Percentiles rank a stretch among this genome's conserved stretches.
Conservation (phyloP, 2,797 vertebrate species). For the Tokudaia tokunoshimensis region DNA sequence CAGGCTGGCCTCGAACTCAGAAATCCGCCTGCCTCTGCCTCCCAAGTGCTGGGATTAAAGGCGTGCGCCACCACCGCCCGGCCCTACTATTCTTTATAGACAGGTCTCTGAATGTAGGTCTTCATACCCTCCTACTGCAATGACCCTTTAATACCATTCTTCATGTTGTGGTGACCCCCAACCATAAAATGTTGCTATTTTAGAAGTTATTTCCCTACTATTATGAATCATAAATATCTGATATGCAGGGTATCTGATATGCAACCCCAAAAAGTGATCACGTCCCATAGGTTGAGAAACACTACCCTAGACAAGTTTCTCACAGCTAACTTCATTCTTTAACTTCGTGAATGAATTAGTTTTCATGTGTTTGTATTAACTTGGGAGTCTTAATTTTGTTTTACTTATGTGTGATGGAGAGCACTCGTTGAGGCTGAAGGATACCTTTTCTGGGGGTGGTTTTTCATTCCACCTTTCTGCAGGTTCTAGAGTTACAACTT, state of each 20-base stretch:
- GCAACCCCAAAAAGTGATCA: background rate
- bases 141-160: background rate
- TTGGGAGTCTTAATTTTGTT: background rate
- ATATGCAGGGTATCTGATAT: background rate
- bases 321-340: slow-evolving; percentile 3
- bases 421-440: background rate
- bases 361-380: background rate
- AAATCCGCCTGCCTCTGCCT: too few relatives aligned
- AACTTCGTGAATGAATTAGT: background rate
- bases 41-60: too few relatives aligned
- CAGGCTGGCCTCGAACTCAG: too few relatives aligned
- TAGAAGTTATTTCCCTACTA: background rate
- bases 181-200: background rate
- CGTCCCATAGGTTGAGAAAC: background rate
- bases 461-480: background rate
- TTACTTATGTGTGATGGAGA: background rate
- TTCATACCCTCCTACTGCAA: background rate
- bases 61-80: too few relatives aligned
- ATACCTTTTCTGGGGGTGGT: background rate
- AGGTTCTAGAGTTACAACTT: background rate
- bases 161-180: background rate
- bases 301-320: background rate
- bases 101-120: background rate
- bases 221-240: background rate
- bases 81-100: background rate